Base-by-base conservation (phyloP, 1,140 invertebrate genomes). In the Metaphire vulgaris region DNA sequence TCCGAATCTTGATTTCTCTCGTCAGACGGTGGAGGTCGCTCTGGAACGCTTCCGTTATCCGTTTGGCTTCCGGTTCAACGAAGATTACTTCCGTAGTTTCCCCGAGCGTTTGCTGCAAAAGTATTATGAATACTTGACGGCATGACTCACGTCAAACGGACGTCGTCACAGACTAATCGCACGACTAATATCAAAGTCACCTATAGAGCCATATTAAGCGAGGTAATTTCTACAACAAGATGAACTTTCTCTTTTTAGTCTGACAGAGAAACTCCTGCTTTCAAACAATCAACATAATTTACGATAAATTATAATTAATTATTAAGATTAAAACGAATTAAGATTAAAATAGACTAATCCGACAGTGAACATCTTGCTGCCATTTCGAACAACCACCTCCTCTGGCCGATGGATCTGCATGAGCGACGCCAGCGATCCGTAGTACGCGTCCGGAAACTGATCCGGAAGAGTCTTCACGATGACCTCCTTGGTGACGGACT, bases 381-480 rank as follows among this genome's bases (percentile, higher is more conserved):
- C n/a, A n/a, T n/a, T n/a, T n/a, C n/a, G n/a, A n/a, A n/a, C n/a
- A 69, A 15, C 73, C 29, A 74, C 75, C 28, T 76, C 71, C 15
- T 76, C 75, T 1, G 71, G 69, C 66, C 71, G 75, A 41, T 67
- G 65, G 26, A 74, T 28, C 69, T 76, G 75, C 70, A 76, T 28
- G 14, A 76, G 21, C 28, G 32, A 64, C n/a, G 70, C 69, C 12
- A 76, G 56, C 14, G 75, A 76, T 15, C 75, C 75, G 26, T 76
- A 76, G 30, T 76, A 76, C 0, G 75, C 75, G 28, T 72, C 69
- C 21, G 75, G 69, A 73, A 74, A 74, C 41, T 76, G 75, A 16
- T 76, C 75, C 30, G 75, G 75, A 12, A 76, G 70, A 26, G 69
- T 64, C 69, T 76, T 76, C 6, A 29, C 33, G 41, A 76, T 76